Percentiles rank a stretch among this genome's conserved stretches.
phyloP scores from a whole-genome alignment of 2,797 vertebrate genomes.

The Neostethus bicornis region DNA sequence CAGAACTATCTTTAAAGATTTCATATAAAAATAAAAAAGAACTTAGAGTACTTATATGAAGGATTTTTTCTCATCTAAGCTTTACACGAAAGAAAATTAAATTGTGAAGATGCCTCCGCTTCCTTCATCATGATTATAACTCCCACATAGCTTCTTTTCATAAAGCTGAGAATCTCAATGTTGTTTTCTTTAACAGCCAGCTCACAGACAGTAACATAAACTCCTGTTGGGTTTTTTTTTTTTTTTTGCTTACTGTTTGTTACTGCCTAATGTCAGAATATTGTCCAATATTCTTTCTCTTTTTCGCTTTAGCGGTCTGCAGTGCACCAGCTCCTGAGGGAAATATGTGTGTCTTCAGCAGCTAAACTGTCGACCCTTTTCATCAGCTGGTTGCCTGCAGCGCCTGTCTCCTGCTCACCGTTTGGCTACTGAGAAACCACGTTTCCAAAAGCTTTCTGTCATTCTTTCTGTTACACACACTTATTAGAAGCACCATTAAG shows the following conservation, averaged over 20 bases:
- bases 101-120: background rate
- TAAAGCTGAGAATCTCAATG: background rate
- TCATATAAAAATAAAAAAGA: background rate
- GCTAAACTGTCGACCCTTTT: constrained; percentile 5
- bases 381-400: background rate
- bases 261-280: constrained; percentile 1
- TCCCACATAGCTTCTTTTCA: background rate
- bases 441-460: background rate
- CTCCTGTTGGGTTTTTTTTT: background rate
- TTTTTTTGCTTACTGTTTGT: background rate
- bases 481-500: background rate
- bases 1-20: constrained; percentile 8
- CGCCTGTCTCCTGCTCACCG: constrained; percentile 5
- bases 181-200: constrained; percentile 1
- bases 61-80: background rate
- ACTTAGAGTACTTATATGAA: background rate
- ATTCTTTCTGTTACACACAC: background rate
- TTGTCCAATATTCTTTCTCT: constrained; percentile 1
- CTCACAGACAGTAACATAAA: background rate
- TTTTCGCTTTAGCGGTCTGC: constrained; percentile 10
- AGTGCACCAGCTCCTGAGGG: constrained; percentile 10
- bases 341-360: constrained; percentile 19
- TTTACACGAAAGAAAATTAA: constrained; percentile 4
- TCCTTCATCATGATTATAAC: constrained; percentile 7
- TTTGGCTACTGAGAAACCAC: background rate